phyloP scores from a whole-genome alignment of 1,140 invertebrate species.

The Nautilus pompilius region DNA sequence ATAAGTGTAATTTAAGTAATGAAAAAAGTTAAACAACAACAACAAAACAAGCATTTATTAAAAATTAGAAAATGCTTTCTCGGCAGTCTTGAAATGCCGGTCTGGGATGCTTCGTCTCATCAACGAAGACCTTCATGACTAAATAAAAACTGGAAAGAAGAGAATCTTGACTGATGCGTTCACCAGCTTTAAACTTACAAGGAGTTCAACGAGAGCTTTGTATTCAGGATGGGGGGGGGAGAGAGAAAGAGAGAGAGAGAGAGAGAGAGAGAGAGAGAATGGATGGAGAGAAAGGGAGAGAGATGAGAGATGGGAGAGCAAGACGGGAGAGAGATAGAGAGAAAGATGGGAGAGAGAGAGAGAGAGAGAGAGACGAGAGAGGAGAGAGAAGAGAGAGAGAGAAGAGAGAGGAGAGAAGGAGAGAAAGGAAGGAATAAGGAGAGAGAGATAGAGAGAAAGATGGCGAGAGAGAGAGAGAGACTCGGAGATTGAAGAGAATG shows the following conservation, averaged over 20 bases:
- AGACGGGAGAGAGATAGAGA: neutral
- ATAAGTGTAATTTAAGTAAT: no score
- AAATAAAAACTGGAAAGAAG: no score
- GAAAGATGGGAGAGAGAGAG: conserved; percentile 5
- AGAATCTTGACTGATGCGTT: no score
- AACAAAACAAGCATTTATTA: no score
- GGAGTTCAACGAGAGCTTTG: no score
- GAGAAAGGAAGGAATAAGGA: neutral
- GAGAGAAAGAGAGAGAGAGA: neutral
- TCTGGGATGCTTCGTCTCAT: no score
- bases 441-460: conserved; percentile 3
- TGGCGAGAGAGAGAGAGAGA: neutral
- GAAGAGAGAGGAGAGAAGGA: neutral
- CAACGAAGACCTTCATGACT: no score
- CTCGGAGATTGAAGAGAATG: neutral
- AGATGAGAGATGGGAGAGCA: neutral
- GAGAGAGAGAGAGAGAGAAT: neutral
- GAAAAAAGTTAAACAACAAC: no score
- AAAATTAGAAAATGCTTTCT: no score
- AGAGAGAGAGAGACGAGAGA: conserved; percentile 4
- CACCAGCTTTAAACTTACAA: no score
- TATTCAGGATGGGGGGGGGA: neutral
- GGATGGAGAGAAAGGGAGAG: neutral
- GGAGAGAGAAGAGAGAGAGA: no score
- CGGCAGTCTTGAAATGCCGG: no score